phyloP scores from a whole-genome alignment of 2,797 vertebrate species.

The Lateolabrax maculatus region DNA sequence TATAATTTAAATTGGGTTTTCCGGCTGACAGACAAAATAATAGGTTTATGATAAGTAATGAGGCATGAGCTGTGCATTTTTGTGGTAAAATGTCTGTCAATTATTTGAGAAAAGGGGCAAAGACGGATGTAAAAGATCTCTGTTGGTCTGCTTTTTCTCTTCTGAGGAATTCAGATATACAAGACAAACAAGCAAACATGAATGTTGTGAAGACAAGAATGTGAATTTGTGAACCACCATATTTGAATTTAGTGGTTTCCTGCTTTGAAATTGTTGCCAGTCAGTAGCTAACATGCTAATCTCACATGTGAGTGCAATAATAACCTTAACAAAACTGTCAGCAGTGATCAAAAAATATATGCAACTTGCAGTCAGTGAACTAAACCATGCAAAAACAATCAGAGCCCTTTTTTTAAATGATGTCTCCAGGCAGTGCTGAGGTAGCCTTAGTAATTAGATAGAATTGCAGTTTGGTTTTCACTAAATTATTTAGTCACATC shows the following conservation, averaged over 20 bases:
- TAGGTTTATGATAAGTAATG: constrained; percentile 44
- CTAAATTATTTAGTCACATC: not conserved
- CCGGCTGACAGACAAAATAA: constrained; percentile 50
- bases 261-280: constrained; percentile 2
- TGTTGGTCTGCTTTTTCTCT: not conserved
- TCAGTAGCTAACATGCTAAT: constrained; percentile 16
- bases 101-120: constrained; percentile 26
- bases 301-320: constrained; percentile 6
- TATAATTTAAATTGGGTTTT: constrained; percentile 59
- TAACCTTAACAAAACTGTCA: not conserved
- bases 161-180: constrained; percentile 6
- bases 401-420: not conserved
- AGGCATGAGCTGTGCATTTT: constrained; percentile 41
- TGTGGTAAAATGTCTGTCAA: constrained; percentile 43
- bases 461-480: not conserved
- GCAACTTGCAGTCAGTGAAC: not conserved
- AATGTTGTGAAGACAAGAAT: constrained; percentile 12
- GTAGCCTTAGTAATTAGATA: not conserved
- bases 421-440: not conserved
- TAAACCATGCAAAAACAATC: constrained; percentile 7
- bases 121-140: constrained; percentile 13
- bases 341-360: not conserved
- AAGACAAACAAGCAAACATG: constrained; percentile 17
- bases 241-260: constrained; percentile 35
- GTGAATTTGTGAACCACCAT: constrained; percentile 15